These are phyloP conservation scores for Poeciliopsis retropinna DNA, from an alignment of 2,113 vertebrate genomes.

Conservation along the genomic window DNA sequence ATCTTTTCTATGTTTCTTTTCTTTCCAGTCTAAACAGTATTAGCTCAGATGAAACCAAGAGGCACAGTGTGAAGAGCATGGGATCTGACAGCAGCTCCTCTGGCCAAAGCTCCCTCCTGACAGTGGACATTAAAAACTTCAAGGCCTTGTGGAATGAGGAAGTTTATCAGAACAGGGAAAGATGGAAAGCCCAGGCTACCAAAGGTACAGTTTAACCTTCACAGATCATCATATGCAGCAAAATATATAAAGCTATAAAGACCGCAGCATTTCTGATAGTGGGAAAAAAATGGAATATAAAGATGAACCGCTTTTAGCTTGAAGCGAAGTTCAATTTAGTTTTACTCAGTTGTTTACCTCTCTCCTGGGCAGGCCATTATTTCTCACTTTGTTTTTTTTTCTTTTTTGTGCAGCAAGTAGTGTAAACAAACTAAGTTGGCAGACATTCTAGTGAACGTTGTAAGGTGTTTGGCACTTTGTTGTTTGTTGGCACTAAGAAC, in stretches of 20 bases:
- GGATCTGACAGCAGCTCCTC: constrained; percentile 88
- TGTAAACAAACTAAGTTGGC: neutral
- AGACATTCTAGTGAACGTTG: neutral
- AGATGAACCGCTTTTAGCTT: neutral
- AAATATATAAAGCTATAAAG: constrained; percentile 5
- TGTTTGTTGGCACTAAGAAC: neutral
- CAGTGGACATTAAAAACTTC: constrained; percentile 93
- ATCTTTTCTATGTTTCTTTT: neutral
- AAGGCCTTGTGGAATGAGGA: constrained; percentile 93
- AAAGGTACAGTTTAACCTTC: constrained; percentile 83
- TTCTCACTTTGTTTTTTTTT: neutral
- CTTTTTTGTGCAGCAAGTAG: neutral
- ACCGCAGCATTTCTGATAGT: constrained; percentile 1
- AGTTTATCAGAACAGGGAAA: constrained; percentile 91
- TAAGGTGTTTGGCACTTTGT: neutral
- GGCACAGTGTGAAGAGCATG: constrained; percentile 86
- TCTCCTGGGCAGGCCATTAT: too few relatives aligned
- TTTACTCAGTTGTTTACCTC: neutral
- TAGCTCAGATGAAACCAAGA: constrained; percentile 86
- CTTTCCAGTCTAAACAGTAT: constrained; percentile 88
- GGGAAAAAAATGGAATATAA: neutral
- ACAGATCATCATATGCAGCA: neutral
- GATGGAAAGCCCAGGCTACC: constrained; percentile 91
- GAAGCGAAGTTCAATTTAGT: neutral
- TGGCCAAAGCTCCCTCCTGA: constrained; percentile 87